Conservation (phyloP, 2,113 vertebrate genomes). For the Agelaius phoeniceus region DNA sequence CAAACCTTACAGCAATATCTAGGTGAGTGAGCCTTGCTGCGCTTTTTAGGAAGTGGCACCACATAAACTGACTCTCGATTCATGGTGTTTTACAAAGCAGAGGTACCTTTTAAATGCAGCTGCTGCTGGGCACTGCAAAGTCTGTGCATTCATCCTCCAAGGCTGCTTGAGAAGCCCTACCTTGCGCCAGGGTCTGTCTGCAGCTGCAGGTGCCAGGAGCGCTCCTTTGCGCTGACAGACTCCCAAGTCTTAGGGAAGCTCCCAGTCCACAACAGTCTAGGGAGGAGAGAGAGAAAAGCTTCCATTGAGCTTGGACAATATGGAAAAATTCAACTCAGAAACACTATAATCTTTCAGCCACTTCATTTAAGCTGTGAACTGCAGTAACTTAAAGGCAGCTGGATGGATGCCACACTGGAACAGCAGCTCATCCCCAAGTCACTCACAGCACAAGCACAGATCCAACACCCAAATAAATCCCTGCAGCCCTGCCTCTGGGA, state of each 20-base stretch:
- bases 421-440: not conserved
- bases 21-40: not conserved
- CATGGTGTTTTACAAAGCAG: not conserved
- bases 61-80: not conserved
- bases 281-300: not conserved
- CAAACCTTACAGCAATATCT: not conserved
- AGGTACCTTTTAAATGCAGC: not conserved
- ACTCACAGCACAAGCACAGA: not conserved
- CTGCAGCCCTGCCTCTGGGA: not conserved
- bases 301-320: not conserved
- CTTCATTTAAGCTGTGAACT: not conserved
- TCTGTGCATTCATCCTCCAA: not conserved
- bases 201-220: not conserved
- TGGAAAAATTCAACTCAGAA: not conserved
- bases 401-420: not conserved
- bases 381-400: not conserved
- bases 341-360: not conserved
- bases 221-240: accelerated
- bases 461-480: accelerated
- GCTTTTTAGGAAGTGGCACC: not conserved
- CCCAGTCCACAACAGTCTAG: not conserved
- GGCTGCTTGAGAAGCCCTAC: not conserved
- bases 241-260: accelerated
- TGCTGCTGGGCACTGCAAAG: not conserved
- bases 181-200: not conserved